Evolutionary conservation across 2,888 invertebrate genomes (phyloP).

Genomic region (Deilephila elpenor): DNA sequence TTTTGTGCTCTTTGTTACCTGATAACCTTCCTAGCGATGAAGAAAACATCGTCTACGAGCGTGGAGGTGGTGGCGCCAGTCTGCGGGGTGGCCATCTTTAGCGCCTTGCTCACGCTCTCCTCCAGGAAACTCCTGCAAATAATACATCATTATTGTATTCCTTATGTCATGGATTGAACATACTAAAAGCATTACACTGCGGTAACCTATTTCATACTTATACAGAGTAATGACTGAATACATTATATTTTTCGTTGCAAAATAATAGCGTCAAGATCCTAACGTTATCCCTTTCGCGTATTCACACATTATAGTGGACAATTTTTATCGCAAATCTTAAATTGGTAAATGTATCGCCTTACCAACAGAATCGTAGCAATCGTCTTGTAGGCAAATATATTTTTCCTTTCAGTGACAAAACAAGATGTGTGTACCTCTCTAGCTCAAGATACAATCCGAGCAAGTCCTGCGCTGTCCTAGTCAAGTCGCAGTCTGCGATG

Average conservation of each 20-base stretch:
- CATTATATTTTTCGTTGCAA: too few relatives aligned
- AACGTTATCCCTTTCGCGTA: too few relatives aligned
- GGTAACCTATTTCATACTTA: too few relatives aligned
- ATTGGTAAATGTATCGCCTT: too few relatives aligned
- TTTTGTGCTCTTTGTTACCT: constrained; percentile 71
- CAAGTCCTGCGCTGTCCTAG: constrained; percentile 91
- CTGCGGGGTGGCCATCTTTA: constrained; percentile 90
- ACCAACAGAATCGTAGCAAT: too few relatives aligned
- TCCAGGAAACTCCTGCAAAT: constrained; percentile 92
- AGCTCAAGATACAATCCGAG: constrained; percentile 95
- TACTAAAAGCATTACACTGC: too few relatives aligned
- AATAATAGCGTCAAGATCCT: too few relatives aligned
- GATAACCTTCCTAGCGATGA: constrained; percentile 97
- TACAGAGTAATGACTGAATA: too few relatives aligned
- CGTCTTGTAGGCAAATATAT: too few relatives aligned
- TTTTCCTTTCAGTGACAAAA: too few relatives aligned
- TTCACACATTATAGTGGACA: too few relatives aligned
- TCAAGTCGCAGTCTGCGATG: constrained; percentile 89
- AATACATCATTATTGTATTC: background rate
- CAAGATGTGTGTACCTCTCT: constrained; percentile 86
- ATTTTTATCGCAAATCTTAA: too few relatives aligned
- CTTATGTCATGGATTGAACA: background rate
- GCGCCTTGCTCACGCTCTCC: constrained; percentile 96
- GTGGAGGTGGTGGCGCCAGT: constrained; percentile 92
- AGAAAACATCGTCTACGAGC: constrained; percentile 99